Conservation (phyloP, 2,888 invertebrate genomes). For the Hypsopygia costalis region DNA sequence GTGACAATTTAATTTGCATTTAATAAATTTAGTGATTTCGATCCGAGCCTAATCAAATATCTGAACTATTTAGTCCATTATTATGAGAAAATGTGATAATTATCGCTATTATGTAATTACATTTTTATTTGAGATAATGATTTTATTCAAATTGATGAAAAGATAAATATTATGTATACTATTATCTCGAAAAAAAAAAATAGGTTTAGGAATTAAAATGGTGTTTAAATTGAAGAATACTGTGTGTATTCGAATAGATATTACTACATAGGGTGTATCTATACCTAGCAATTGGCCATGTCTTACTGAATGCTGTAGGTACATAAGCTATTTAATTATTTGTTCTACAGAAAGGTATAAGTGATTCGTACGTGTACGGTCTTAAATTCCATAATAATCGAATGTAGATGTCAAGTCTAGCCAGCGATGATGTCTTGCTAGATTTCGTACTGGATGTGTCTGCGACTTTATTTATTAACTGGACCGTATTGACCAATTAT, state of each 20-base stretch:
- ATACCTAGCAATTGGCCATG: too few species aligned
- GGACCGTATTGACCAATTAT: too few species aligned
- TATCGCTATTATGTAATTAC: constrained; percentile 28
- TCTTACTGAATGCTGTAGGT: too few species aligned
- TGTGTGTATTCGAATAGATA: constrained; percentile 2
- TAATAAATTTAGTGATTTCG: constrained; percentile 51
- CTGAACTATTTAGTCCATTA: constrained; percentile 38
- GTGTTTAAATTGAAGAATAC: constrained; percentile 8
- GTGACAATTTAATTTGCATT: constrained; percentile 55
- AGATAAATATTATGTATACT: constrained; percentile 14
- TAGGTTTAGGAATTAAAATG: constrained; percentile 10
- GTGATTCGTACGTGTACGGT: too few species aligned
- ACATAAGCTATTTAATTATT: too few species aligned
- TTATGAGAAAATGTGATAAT: constrained; percentile 42
- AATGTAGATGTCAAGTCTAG: too few species aligned
- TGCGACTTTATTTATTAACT: too few species aligned
- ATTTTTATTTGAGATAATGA: constrained; percentile 21
- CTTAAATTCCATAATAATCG: too few species aligned
- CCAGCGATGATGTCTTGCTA: too few species aligned
- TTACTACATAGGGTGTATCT: constrained; percentile 14
- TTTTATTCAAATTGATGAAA: constrained; percentile 18
- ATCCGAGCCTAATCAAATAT: constrained; percentile 57
- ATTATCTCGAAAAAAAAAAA: constrained; percentile 10
- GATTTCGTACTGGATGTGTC: too few species aligned
- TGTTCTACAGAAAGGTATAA: too few species aligned